Evolutionary conservation across 2,113 vertebrate genomes (phyloP).

Genomic region (Pachycephala philippinensis): DNA sequence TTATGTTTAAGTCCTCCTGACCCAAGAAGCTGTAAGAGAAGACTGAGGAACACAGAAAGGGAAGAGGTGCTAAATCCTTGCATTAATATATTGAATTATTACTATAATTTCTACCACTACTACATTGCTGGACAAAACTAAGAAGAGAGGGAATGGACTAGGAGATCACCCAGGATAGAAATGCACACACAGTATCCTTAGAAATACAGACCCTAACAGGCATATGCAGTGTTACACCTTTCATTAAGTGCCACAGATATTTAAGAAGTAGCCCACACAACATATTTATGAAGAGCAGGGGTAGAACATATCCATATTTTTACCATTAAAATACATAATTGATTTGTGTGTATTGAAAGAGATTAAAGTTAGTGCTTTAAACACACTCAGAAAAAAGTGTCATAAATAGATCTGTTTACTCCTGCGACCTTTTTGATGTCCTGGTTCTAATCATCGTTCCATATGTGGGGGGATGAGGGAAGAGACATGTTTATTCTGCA

Average conservation of each 20-base stretch:
- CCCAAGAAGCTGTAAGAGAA: background rate
- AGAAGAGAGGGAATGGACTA: background rate
- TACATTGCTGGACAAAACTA: background rate
- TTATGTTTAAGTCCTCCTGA: background rate
- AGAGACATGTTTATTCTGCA: constrained; percentile 46
- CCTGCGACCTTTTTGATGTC: background rate
- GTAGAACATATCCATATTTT: background rate
- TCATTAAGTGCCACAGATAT: background rate
- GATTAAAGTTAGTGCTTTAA: background rate
- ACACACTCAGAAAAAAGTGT: background rate
- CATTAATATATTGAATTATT: background rate
- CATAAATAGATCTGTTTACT: constrained; percentile 38
- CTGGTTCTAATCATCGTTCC: constrained; percentile 34
- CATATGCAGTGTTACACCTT: background rate
- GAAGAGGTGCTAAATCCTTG: background rate
- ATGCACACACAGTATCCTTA: background rate
- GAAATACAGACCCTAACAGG: background rate
- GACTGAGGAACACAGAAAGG: background rate
- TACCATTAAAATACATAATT: background rate
- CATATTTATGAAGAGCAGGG: background rate
- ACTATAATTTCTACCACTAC: background rate
- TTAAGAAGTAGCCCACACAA: background rate
- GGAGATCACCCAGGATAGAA: background rate
- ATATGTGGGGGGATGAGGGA: background rate
- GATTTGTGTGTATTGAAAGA: background rate